Evolutionary conservation across 1,140 invertebrate genomes (phyloP).

Genomic region (Ostrea denselamellosa): DNA sequence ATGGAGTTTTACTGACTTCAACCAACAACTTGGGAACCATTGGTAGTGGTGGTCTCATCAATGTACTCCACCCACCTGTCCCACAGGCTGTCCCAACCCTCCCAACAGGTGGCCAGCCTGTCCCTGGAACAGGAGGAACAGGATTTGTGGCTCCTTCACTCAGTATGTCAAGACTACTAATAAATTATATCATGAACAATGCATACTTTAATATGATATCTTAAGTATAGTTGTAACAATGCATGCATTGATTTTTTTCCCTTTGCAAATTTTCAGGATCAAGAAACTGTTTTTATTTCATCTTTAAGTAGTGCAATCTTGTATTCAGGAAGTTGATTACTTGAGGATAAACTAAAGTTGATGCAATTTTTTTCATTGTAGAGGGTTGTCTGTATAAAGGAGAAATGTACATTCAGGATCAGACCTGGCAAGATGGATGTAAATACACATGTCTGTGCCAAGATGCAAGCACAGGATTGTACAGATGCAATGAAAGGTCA

Average conservation of each 20-base stretch:
- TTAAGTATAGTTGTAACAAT: too few relatives aligned
- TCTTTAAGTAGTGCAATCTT: background rate
- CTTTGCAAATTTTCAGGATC: background rate
- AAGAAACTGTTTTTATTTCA: too few relatives aligned
- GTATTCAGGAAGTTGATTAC: background rate
- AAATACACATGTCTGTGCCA: slow-evolving; percentile 61
- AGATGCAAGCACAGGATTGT: slow-evolving; percentile 58
- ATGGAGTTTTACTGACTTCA: slow-evolving; percentile 66
- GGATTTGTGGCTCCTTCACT: slow-evolving; percentile 57
- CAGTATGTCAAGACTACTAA: slow-evolving; percentile 45
- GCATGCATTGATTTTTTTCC: too few relatives aligned
- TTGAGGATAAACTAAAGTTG: background rate
- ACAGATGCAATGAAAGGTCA: slow-evolving; percentile 61
- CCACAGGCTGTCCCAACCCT: slow-evolving; percentile 58
- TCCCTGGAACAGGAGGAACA: slow-evolving; percentile 56
- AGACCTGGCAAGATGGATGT: slow-evolving; percentile 67
- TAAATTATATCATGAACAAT: background rate
- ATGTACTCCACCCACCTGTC: slow-evolving; percentile 50
- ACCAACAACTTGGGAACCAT: slow-evolving; percentile 60
- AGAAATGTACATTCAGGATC: slow-evolving; percentile 60
- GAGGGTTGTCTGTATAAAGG: slow-evolving; percentile 66
- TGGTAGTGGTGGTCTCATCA: slow-evolving; percentile 60
- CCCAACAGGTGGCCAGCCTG: slow-evolving; percentile 54
- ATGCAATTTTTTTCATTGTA: slow-evolving; percentile 23
- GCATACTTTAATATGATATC: too few relatives aligned